Conservation (phyloP, 2,113 vertebrate species). For the Albula glossodonta region DNA sequence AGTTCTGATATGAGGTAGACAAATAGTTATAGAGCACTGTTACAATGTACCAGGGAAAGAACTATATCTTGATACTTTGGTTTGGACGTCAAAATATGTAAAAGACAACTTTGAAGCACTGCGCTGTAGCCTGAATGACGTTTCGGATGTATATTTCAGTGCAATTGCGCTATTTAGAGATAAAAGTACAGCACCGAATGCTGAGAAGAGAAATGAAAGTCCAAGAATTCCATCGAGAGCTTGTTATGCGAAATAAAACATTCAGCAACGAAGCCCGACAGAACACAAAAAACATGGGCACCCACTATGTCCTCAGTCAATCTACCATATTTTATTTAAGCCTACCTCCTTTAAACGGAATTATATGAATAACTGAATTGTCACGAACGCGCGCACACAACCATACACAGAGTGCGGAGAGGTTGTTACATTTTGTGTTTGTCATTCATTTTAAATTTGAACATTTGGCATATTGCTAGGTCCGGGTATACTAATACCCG, state of each 20-base stretch:
- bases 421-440: neutral
- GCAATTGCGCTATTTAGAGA: neutral
- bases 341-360: neutral
- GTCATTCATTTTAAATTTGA: neutral
- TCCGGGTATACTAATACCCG: neutral
- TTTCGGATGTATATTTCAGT: neutral
- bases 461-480: neutral
- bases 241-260: constrained; percentile 25
- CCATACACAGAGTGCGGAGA: neutral
- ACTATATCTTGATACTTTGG: neutral
- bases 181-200: neutral
- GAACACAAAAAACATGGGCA: neutral
- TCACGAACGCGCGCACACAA: neutral
- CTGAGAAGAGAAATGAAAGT: constrained; percentile 3
- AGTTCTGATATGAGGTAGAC: neutral
- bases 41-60: neutral
- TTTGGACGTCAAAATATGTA: neutral
- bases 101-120: neutral
- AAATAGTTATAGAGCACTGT: neutral
- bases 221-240: constrained; percentile 9
- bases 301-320: neutral
- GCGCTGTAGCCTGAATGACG: neutral
- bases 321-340: neutral
- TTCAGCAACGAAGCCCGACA: neutral
- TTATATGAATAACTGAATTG: neutral